Percentiles rank a stretch among this genome's conserved stretches.
phyloP scores from a whole-genome alignment of 2,797 vertebrate species.

The Monodelphis domestica region DNA sequence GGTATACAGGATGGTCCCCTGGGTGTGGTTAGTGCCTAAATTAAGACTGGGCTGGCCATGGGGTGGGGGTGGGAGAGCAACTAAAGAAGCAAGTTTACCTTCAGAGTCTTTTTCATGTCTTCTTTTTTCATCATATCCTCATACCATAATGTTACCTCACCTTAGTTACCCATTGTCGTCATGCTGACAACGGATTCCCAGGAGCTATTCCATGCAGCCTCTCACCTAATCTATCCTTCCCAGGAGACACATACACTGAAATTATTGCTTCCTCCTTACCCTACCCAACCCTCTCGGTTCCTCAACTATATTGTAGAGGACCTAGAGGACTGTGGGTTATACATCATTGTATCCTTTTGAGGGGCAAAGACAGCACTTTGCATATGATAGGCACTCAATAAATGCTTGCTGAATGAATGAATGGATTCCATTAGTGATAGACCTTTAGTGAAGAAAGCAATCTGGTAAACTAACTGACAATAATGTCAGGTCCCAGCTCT shows the following conservation, averaged over 20 bases:
- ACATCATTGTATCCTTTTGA: not conserved
- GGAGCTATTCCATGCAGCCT: not conserved
- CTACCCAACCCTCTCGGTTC: not conserved
- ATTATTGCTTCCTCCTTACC: not conserved
- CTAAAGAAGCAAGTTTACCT: not conserved
- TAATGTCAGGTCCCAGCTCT: not conserved
- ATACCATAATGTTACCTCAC: not conserved
- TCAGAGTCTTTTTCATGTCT: not conserved
- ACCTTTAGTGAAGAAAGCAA: not conserved
- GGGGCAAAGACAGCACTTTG: not conserved
- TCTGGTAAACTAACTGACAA: not conserved
- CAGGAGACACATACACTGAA: not conserved
- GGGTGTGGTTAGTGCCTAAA: not conserved
- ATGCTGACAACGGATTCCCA: not conserved
- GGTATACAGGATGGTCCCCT: not conserved
- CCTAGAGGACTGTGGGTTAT: not conserved
- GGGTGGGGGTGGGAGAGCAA: too few species aligned
- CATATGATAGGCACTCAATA: not conserved
- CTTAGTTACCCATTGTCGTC: not conserved
- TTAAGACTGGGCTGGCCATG: not conserved
- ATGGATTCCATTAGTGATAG: not conserved
- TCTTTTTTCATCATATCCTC: not conserved
- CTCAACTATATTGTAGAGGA: not conserved
- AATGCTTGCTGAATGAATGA: constrained; percentile 1
- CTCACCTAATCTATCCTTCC: not conserved